Base-by-base conservation (phyloP, 2,888 invertebrate species). In the Harpalus rubripes region DNA sequence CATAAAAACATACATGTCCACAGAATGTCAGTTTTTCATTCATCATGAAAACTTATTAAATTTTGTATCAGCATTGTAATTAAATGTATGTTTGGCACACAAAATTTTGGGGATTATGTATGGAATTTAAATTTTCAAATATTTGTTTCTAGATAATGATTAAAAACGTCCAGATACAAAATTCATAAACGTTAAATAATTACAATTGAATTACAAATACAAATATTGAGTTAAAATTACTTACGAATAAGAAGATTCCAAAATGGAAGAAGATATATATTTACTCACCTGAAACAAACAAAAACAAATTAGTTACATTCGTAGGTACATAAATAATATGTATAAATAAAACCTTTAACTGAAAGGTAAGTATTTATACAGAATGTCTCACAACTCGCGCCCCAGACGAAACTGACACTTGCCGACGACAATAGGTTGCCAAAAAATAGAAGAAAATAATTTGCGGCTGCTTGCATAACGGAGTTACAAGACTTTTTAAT, bases 221-320 rank as follows among this genome's bases (percentile, higher is more conserved):
- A 52, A 52, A 52, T 10, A 52, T 12, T 52, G 12, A 52, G 44
- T 2, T 12, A 10, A 52, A 52, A 52, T 52, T 52, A 52, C 44
- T 52, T 52, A 52, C 44, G 44, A 52, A 52, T 4, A 4, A 8
- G 44, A 12, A 10, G 44, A 52, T 8, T 12, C 4, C 8, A 52
- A 52, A 15, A 22, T 63, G 63, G 16, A 63, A 10, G 26, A 12
- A 10, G 16, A 74, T 22, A n/a, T 26, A 58, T 56, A 6, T 22
- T 18, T 58, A 78, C 78, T 78, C 78, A 78, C 78, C 78, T 78
- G 58, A 58, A 78, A 78, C 56, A 58, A 78, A 78, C 8, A 10
- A 78, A 78, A n/a, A 26, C n/a, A 26, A 78, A 78, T 78, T 78
- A 78, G 7, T 78, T 56, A 68, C 39, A 68, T 68, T 59, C n/a